Evolutionary conservation across 2,797 vertebrate genomes (phyloP), one percentile per base, ranked within the genome.

Genomic region (Dipus sagitta): DNA sequence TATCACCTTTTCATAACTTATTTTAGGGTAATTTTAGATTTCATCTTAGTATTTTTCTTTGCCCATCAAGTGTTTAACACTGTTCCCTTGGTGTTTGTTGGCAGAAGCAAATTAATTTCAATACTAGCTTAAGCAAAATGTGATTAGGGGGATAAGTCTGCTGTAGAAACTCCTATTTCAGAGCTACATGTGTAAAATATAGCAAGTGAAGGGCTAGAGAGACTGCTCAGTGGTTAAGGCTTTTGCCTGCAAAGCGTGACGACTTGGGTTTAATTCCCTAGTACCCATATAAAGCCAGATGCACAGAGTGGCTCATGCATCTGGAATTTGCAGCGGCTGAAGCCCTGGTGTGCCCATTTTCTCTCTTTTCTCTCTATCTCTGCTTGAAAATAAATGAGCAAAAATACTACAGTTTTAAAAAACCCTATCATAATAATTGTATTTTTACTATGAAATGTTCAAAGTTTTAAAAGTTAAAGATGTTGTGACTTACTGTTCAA

Each of bases 101-200:
- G 93, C 75, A 89, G 30, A 94, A 91, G n/a, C 74, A 91, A 92
- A 71, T 81, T 84, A 91, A 85, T 90, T 94, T 95, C 92, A 95
- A 90, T 94, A 67, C 75, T 88, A 77, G 28, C 38, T 72, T 93
- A 93, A 81, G 78, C 54, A 90, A 38, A 93, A 72, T 92, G 34
- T 70, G 65, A 24, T 95, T 88, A 90, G 54, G 79, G 89, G 79
- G 28, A 52, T n/a, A 75, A 64, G 52, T 85, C 18, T 26, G 30
- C 34, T 78, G 64, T 2, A 62, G 54, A 95, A 81, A 60, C 91
- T 67, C 32, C 60, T 86, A 70, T 93, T 78, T 92, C 38, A 76
- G 28, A 88, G 34, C 38, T 86, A 83, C 38, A 38, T 38, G 38
- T 38, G 38, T 38, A 38, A 38, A 38, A 38, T 38, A 38, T 38